Base-by-base conservation (phyloP, 1,140 invertebrate species). In the Pseudomyrmex cubaensis region DNA sequence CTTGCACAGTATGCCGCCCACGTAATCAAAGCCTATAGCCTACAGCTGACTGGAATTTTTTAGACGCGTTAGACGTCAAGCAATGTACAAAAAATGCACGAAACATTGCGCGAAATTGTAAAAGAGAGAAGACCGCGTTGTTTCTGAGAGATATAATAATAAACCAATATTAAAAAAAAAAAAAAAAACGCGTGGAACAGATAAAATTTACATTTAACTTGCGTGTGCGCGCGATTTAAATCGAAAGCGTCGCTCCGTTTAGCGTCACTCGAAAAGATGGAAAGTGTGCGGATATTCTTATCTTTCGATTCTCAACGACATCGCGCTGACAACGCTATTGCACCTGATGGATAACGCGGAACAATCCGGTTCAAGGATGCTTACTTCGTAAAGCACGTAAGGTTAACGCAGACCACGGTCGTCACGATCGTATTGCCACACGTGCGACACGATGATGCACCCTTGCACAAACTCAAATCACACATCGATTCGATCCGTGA, bases 371-470 rank as follows among this genome's bases (percentile, higher is more conserved):
- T 84, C 85, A 87, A 87, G 86, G 85, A n/a, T 82, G 52, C 22
- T 54, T 82, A 69, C 74, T 87, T 69, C 69, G 75, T 87, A 25
- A 25, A 25, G 25, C 2, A 25, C 25, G 25, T 25, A 25, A 25
- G 25, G 25, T 25, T 25, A 84, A 84, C 86, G 82, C 82, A 86
- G 85, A 82, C 82, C 86, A 87, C 83, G 86, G 85, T 84, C 85
- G 70, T 61, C 69, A 15, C 64, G 57, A 87, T 84, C 86, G 83
- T 80, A 73, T 69, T 54, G 67, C 78, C 35, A 87, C 57, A 67
- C 74, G 76, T 75, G 85, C 80, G 57, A 80, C 62, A 87, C 35
- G 35, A 35, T 13, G 74, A 84, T 69, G 82, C 25, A 48, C 54
- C 35, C 54, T 80, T 72, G 22, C 22, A 70, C 66, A 72, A 72